Percentiles rank a stretch among this genome's conserved stretches.
Conservation (phyloP, 2,888 invertebrate genomes). For the Archips xylosteana region DNA sequence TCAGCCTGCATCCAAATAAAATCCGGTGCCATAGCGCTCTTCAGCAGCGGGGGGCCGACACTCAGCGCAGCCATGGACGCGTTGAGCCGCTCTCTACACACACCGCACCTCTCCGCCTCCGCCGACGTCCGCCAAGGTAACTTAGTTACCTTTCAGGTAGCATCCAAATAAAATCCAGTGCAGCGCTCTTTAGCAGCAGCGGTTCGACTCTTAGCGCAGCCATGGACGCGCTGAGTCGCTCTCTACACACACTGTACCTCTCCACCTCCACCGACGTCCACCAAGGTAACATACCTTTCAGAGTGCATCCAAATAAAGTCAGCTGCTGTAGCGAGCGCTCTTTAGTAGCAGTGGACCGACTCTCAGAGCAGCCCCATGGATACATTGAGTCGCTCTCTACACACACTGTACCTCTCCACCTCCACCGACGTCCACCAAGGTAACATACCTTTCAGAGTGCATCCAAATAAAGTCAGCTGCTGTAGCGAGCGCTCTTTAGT, state of each 20-base stretch:
- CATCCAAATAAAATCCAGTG: constrained; percentile 92
- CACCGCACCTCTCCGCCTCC: constrained; percentile 93
- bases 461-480: constrained; percentile 93
- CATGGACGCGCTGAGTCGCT: constrained; percentile 95
- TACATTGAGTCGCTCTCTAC: constrained; percentile 94
- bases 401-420: constrained; percentile 95
- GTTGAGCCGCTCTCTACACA: constrained; percentile 94
- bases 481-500: constrained; percentile 93
- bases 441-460: constrained; percentile 86
- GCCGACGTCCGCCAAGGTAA: constrained; percentile 58
- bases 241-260: constrained; percentile 95
- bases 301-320: constrained; percentile 93
- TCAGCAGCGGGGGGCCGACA: constrained; percentile 94
- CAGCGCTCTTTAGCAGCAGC: constrained; percentile 95
- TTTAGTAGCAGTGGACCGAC: constrained; percentile 95
- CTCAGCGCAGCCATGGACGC: constrained; percentile 94
- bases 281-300: constrained; percentile 60
- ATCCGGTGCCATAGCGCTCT: constrained; percentile 94
- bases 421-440: constrained; percentile 59
- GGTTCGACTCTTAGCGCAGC: constrained; percentile 93
- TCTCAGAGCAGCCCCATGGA: constrained; percentile 93
- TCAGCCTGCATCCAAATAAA: constrained; percentile 93
- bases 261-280: constrained; percentile 82
- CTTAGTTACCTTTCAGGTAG: constrained; percentile 85
- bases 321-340: constrained; percentile 91